Conservation (phyloP, 1,140 invertebrate species). For the Aphelenchoides fujianensis region DNA sequence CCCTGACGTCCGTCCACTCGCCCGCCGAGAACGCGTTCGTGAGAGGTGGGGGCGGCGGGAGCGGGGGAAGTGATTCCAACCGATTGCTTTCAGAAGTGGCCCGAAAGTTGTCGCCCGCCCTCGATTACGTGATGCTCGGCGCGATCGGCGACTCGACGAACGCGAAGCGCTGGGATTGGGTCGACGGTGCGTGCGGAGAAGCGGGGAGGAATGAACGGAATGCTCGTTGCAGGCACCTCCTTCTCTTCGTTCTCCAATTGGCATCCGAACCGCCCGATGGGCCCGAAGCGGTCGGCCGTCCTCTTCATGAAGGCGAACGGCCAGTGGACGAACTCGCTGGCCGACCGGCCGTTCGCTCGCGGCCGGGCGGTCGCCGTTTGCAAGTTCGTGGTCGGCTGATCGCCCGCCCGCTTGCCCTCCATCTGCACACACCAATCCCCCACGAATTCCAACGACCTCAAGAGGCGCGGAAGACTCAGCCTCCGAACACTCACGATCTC, state of each 20-base stretch:
- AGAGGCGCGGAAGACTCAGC: no score
- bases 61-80: no score
- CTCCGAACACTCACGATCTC: not conserved
- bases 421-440: not conserved
- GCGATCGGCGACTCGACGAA: slow-evolving; percentile 43
- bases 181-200: slow-evolving; percentile 39
- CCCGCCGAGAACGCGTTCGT: slow-evolving; percentile 45
- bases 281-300: slow-evolving; percentile 36
- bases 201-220: not conserved
- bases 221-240: slow-evolving; percentile 16
- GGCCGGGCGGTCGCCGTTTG: slow-evolving; percentile 43
- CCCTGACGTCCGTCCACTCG: slow-evolving; percentile 38
- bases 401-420: not conserved
- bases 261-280: slow-evolving; percentile 37
- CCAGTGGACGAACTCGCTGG: slow-evolving; percentile 46
- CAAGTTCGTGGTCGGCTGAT: slow-evolving; percentile 37
- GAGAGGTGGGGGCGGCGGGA: slow-evolving; percentile 24
- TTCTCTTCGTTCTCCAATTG: slow-evolving; percentile 35
- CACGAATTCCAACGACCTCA: no score
- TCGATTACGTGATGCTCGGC: slow-evolving; percentile 43
- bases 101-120: slow-evolving; percentile 29
- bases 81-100: slow-evolving; percentile 38
- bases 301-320: slow-evolving; percentile 45
- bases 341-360: slow-evolving; percentile 33
- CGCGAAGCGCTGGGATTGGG: slow-evolving; percentile 46